These are phyloP conservation scores for Cheilosia pagana DNA, from an alignment of 2,888 invertebrate species.

Conservation along the genomic window DNA sequence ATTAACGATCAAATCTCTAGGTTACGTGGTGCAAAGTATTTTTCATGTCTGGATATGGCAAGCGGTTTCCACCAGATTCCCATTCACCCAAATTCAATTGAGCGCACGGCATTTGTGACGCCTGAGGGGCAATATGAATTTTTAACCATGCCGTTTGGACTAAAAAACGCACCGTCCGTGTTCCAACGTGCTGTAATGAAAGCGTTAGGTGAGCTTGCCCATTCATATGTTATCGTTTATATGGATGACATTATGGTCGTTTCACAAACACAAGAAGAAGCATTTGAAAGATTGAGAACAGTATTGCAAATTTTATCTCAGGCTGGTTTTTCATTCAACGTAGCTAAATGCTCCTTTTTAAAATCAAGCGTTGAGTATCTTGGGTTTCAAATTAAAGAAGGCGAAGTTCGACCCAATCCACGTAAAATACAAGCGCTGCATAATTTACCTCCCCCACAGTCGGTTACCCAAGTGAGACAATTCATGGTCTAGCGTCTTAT, in stretches of 20 bases:
- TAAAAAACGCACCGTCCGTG: slow-evolving; percentile 49
- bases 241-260: slow-evolving; percentile 65
- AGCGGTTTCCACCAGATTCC: slow-evolving; percentile 54
- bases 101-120: slow-evolving; percentile 50
- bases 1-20: slow-evolving; percentile 28
- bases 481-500: slow-evolving; percentile 43
- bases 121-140: slow-evolving; percentile 51
- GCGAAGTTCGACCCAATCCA: too few relatives aligned
- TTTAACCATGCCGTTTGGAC: slow-evolving; percentile 43
- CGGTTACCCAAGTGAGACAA: slow-evolving; percentile 40
- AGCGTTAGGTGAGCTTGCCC: slow-evolving; percentile 48
- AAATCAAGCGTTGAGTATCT: slow-evolving; percentile 43
- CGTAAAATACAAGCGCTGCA: slow-evolving; percentile 26
- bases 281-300: slow-evolving; percentile 43
- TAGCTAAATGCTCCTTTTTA: slow-evolving; percentile 38
- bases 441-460: slow-evolving; percentile 21
- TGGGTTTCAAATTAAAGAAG: slow-evolving; percentile 24
- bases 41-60: slow-evolving; percentile 51
- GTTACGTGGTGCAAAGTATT: slow-evolving; percentile 45
- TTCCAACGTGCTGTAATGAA: slow-evolving; percentile 24
- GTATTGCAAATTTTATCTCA: slow-evolving; percentile 45
- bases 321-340: slow-evolving; percentile 49
- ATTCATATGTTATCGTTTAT: slow-evolving; percentile 50
- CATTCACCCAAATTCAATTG: slow-evolving; percentile 45
- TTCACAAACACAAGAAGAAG: slow-evolving; percentile 40